Conservation (phyloP, 2,888 invertebrate species). For the Drosophila picticornis region DNA sequence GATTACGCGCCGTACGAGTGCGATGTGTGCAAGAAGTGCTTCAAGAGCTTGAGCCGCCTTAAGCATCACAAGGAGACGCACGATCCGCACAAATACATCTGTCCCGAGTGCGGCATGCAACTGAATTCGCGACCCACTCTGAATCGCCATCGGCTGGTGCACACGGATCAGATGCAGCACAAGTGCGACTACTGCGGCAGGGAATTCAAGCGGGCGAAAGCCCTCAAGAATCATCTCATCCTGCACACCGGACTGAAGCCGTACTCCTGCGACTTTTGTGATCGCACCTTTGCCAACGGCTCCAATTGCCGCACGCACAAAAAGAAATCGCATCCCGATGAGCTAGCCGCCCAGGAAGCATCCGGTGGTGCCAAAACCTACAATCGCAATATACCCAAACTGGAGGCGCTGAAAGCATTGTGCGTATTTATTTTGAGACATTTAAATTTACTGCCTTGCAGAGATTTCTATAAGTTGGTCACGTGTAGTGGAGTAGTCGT, state of each 20-base stretch:
- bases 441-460: neutral
- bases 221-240: conserved; percentile 84
- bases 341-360: conserved; percentile 84
- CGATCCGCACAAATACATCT: conserved; percentile 83
- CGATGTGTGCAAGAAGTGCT: conserved; percentile 84
- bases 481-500: no score
- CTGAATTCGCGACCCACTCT: conserved; percentile 82
- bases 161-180: conserved; percentile 83
- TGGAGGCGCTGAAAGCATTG: conserved; percentile 84
- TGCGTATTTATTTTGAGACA: conserved; percentile 53
- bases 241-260: conserved; percentile 84
- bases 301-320: conserved; percentile 85
- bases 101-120: conserved; percentile 82
- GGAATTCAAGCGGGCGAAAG: conserved; percentile 85
- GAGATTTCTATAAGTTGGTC: neutral
- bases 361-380: conserved; percentile 80
- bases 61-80: conserved; percentile 83
- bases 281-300: conserved; percentile 85
- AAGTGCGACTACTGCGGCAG: conserved; percentile 83
- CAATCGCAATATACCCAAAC: conserved; percentile 84
- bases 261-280: conserved; percentile 85
- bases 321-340: conserved; percentile 84
- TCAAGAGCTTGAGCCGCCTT: conserved; percentile 82
- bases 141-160: conserved; percentile 82
- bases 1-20: conserved; percentile 86